These are phyloP conservation scores for Aphidius ervi DNA, from an alignment of 1,140 invertebrate species.

Conservation along the genomic window DNA sequence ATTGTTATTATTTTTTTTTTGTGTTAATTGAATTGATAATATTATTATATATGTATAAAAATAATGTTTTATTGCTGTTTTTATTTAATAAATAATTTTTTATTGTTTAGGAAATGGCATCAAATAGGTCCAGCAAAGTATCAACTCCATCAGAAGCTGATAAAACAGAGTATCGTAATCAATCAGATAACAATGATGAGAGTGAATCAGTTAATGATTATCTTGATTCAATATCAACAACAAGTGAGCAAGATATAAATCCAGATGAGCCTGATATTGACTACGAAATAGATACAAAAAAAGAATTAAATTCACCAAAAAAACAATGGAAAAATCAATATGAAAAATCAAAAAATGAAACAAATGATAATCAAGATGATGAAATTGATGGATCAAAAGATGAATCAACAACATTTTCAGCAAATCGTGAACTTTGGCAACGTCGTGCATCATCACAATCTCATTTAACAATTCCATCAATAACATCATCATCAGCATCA, in stretches of 20 bases:
- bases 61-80: background rate
- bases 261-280: constrained; percentile 8
- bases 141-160: constrained; percentile 35
- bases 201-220: constrained; percentile 29
- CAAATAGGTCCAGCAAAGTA: constrained; percentile 28
- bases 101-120: constrained; percentile 33
- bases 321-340: constrained; percentile 43
- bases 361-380: constrained; percentile 33
- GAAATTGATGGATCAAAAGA: background rate
- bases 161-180: constrained; percentile 18
- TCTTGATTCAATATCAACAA: constrained; percentile 24
- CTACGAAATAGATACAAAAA: constrained; percentile 18
- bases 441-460: constrained; percentile 57
- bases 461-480: constrained; percentile 38
- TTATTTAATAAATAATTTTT: background rate
- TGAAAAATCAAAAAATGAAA: constrained; percentile 47
- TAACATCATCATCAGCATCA: constrained; percentile 18
- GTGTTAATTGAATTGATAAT: too few relatives aligned
- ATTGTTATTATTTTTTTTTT: too few relatives aligned
- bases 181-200: constrained; percentile 18
- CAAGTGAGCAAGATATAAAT: constrained; percentile 19
- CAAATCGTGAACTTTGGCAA: constrained; percentile 62
- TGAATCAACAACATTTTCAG: constrained; percentile 41
- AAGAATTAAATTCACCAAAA: constrained; percentile 25
- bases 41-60: too few relatives aligned